A percentile compares a stretch with the other conserved stretches of the same genome.
These are phyloP conservation scores for Meda fulgida DNA, from an alignment of 2,797 vertebrate genomes.

Conservation along the genomic window DNA sequence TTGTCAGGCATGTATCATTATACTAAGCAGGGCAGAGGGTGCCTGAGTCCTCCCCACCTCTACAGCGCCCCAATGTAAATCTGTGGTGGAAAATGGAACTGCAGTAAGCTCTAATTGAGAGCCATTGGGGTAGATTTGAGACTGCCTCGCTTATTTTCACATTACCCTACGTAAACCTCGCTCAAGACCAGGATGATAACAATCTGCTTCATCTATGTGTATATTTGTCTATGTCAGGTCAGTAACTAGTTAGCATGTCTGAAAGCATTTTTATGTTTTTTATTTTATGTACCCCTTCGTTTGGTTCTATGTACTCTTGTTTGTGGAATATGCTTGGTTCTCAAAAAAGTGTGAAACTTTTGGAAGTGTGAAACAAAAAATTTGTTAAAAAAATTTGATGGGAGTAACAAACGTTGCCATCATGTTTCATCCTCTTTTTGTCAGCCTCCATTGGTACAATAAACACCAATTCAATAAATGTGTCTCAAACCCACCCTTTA, in stretches of 20 bases:
- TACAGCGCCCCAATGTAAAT: background rate
- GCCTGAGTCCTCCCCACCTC: background rate
- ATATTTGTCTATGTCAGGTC: background rate
- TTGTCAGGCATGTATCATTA: background rate
- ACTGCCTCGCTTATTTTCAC: background rate
- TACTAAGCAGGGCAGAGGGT: too few species aligned
- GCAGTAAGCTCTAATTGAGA: too few species aligned
- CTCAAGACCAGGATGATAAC: background rate
- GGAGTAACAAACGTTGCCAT: background rate
- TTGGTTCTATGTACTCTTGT: too few species aligned
- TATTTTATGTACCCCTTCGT: too few species aligned
- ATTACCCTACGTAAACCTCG: background rate
- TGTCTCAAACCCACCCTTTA: constrained; percentile 56
- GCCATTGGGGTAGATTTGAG: background rate
- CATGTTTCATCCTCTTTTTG: background rate
- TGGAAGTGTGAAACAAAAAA: too few species aligned
- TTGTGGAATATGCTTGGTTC: too few species aligned
- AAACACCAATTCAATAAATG: constrained; percentile 46
- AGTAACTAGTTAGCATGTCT: background rate
- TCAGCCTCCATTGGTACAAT: background rate
- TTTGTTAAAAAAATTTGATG: background rate
- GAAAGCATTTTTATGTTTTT: too few species aligned
- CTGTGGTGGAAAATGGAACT: background rate
- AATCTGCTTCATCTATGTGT: background rate
- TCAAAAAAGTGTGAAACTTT: too few species aligned